A percentile compares a stretch with the other conserved stretches of the same genome.
These are phyloP conservation scores for Psephotus haematonotus DNA, from an alignment of 2,113 vertebrate species.

Conservation along the genomic window DNA sequence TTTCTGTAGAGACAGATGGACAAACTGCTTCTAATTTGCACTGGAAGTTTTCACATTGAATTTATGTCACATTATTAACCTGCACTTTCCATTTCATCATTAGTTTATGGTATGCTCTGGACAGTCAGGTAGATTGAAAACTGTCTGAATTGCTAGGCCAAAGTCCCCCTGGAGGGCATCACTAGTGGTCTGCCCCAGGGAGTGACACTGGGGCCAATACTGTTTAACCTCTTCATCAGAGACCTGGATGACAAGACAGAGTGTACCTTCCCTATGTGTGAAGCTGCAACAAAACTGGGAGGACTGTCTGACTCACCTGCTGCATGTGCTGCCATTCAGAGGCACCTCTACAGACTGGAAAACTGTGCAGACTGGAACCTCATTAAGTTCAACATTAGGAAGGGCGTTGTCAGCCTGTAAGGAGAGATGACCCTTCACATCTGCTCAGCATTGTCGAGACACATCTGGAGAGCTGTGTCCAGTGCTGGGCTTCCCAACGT, in stretches of 20 bases:
- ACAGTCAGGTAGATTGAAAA: not conserved
- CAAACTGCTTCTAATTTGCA: not conserved
- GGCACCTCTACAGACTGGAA: not conserved
- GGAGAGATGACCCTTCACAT: not conserved
- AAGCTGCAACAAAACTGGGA: not conserved
- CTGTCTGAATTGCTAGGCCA: not conserved
- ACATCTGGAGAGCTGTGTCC: not conserved
- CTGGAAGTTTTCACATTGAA: not conserved
- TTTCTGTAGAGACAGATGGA: not conserved
- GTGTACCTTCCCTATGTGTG: not conserved
- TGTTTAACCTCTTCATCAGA: not conserved
- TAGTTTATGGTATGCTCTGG: not conserved
- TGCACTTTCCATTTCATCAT: not conserved
- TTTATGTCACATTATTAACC: not conserved
- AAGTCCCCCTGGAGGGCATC: not conserved
- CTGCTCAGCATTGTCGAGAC: not conserved
- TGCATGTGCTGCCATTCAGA: not conserved
- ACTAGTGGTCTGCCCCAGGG: not conserved
- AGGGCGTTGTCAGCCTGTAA: rapidly evolving
- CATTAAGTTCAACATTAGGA: not conserved
- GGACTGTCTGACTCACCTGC: not conserved
- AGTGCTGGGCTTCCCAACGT: not conserved
- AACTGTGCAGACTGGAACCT: not conserved
- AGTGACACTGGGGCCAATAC: not conserved
- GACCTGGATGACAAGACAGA: not conserved